Evolutionary conservation across 2,797 vertebrate genomes (phyloP).

Genomic region (Silurus lanzhouensis): DNA sequence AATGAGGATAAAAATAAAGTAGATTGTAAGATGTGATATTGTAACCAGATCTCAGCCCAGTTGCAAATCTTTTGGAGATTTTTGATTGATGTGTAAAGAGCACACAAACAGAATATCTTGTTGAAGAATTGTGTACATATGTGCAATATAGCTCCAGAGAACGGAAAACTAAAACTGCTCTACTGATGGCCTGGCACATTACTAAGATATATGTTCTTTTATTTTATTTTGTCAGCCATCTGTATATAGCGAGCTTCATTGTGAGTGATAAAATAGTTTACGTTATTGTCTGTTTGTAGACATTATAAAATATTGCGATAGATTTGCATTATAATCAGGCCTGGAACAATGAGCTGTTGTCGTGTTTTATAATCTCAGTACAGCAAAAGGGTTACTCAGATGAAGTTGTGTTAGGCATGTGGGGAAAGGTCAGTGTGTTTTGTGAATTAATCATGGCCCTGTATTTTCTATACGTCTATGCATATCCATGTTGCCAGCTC

Average conservation of each 20-base stretch:
- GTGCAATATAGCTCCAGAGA: not conserved
- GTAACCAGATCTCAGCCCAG: not conserved
- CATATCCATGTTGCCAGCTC: constrained; percentile 18
- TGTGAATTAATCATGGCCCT: not conserved
- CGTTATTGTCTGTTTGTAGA: constrained; percentile 15
- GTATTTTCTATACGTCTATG: not conserved
- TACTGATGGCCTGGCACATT: not conserved
- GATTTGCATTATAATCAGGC: constrained; percentile 38
- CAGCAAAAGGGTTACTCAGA: constrained; percentile 29
- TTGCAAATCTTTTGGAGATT: not conserved
- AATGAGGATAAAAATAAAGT: not conserved
- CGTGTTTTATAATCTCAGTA: constrained; percentile 42
- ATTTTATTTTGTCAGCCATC: not conserved
- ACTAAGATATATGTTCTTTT: not conserved
- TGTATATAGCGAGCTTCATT: not conserved
- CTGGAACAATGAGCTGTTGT: not conserved
- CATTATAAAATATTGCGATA: constrained; percentile 11
- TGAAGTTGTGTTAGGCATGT: constrained; percentile 41
- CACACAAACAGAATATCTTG: not conserved
- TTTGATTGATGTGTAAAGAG: not conserved
- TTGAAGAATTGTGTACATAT: not conserved
- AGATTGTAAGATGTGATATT: not conserved
- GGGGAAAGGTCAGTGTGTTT: constrained; percentile 66
- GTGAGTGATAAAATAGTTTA: not conserved
- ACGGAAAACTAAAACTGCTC: not conserved